A percentile compares a stretch with the other conserved stretches of the same genome.
These are phyloP conservation scores for Acheta domesticus DNA, from an alignment of 2,888 invertebrate genomes.

Conservation along the genomic window DNA sequence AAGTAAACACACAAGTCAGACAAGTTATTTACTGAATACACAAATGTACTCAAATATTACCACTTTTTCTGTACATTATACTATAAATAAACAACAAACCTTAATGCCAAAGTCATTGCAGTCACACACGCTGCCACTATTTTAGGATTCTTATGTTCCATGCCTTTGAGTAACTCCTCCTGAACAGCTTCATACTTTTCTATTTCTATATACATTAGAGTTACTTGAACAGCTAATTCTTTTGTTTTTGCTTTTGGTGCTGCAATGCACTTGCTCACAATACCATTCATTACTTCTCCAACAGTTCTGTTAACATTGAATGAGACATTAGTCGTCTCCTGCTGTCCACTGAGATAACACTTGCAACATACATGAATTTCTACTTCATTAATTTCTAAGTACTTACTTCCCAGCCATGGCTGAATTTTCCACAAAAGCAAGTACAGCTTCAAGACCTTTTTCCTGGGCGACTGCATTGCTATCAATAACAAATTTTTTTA, in stretches of 20 bases:
- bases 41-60: neutral
- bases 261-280: conserved; percentile 89
- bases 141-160: conserved; percentile 95
- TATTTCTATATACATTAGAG: conserved; percentile 91
- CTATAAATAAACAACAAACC: conserved; percentile 43
- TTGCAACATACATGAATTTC: conserved; percentile 65
- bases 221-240: conserved; percentile 84
- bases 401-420: conserved; percentile 73
- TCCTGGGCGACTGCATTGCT: conserved; percentile 95
- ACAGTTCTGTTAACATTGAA: conserved; percentile 58
- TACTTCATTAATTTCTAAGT: conserved; percentile 73
- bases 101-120: conserved; percentile 70
- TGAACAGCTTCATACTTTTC: conserved; percentile 87
- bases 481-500: conserved; percentile 93
- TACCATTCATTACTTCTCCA: conserved; percentile 82
- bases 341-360: too few relatives aligned
- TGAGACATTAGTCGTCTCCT: too few relatives aligned
- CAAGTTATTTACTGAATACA: neutral
- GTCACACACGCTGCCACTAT: conserved; percentile 81
- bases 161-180: conserved; percentile 89
- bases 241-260: conserved; percentile 88
- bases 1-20: too few relatives aligned
- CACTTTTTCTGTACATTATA: neutral
- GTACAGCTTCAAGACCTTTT: conserved; percentile 87
- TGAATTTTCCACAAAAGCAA: conserved; percentile 89